Evolutionary conservation across 2,797 vertebrate species (phyloP), one percentile per base, ranked within the genome.

Genomic region (Cygnus olor): DNA sequence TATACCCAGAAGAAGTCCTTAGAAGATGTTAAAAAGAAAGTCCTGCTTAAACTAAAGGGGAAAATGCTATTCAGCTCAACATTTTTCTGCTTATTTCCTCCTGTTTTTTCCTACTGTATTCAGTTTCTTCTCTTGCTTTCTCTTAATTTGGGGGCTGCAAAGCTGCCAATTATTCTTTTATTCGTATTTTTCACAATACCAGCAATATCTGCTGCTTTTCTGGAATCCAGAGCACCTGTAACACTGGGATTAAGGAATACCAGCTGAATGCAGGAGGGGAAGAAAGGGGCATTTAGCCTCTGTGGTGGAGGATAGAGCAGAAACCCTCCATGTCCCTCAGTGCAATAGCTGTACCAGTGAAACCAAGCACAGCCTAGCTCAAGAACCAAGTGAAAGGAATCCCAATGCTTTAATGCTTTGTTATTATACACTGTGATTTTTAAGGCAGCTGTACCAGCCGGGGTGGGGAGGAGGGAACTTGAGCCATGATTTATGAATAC

Each of bases 11-110:
- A 95, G 58, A 92, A 89, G 81, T 85, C 69, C 77, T 95, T 84
- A 96, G 87, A 94, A 93, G 86, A 89, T 68, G 45, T 82, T 95
- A 57, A 93, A 93, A 95, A 93, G 84, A 95, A 95, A 95, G 82
- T 93, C 72, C 64, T n/a, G 28, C 85, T 92, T 89, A 94, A 93
- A 89, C 47, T 73, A 93, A 94, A 94, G 88, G 72, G 88, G 68
- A 91, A 95, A 95, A 95, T 68, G 61, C 70, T 91, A 89, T 92
- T 92, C 81, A 90, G 22, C 56, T 57, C 61, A 87, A 80, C 34
- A 47, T 92, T 96, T 93, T 95, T 88, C 86, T 89, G 28, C 32
- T 93, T 65, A 32, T 91, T 94, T 85, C 53, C 27, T 90, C 76
- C 76, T 80, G 21, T 5, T 71, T 74, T 90, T 86, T 18, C 47